Conservation (phyloP, 2,797 vertebrate genomes). For the Enteromius afrohamiltoni region DNA sequence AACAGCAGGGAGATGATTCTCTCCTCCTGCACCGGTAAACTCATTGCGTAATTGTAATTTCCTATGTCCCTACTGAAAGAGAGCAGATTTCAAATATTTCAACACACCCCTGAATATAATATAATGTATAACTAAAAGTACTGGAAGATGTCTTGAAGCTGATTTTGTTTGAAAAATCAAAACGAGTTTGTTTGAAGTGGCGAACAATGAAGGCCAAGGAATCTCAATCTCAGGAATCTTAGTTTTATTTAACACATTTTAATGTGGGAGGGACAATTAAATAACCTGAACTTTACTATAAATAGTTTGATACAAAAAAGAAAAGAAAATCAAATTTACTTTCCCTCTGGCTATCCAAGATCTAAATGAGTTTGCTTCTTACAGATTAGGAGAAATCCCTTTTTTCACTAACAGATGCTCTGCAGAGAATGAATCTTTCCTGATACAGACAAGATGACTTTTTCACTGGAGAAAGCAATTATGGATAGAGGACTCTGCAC, state of each 20-base stretch:
- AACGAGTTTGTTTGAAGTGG: background rate
- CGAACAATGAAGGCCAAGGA: background rate
- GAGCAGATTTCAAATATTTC: background rate
- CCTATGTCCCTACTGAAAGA: background rate
- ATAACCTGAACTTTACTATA: background rate
- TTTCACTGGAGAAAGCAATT: no score
- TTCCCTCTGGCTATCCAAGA: no score
- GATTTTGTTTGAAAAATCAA: no score
- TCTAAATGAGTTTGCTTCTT: no score
- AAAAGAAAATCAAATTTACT: no score
- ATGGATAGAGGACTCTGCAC: no score
- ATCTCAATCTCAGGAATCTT: background rate
- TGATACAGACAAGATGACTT: no score
- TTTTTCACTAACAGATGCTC: no score
- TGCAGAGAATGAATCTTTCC: no score
- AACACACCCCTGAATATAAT: background rate
- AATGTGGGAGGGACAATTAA: background rate
- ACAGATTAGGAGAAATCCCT: no score
- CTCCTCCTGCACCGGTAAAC: constrained; percentile 58
- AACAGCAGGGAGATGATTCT: constrained; percentile 36
- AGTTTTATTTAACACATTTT: background rate
- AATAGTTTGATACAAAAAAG: background rate
- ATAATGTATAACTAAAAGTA: background rate
- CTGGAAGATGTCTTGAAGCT: background rate
- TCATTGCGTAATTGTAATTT: constrained; percentile 45